Evolutionary conservation across 2,888 invertebrate genomes (phyloP).

Genomic region (Drosophila subsilvestris): DNA sequence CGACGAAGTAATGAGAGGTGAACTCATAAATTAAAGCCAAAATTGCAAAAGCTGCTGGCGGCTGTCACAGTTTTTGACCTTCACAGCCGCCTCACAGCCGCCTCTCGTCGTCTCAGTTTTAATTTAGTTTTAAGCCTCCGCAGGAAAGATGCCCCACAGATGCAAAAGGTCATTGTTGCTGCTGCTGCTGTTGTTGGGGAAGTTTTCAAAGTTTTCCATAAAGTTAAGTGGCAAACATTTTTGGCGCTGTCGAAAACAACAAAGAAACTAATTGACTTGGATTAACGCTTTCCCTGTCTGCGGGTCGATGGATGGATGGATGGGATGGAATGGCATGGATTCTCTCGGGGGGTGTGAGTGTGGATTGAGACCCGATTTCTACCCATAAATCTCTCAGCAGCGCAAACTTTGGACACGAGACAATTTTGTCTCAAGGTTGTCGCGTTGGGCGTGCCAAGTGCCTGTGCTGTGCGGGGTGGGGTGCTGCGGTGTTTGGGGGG

Average conservation of each 20-base stretch:
- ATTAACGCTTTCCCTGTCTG: conserved; percentile 61
- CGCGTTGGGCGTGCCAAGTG: conserved; percentile 18
- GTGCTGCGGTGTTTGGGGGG: not conserved
- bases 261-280: conserved; percentile 80
- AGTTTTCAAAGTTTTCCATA: conserved; percentile 67
- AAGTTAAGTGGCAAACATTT: conserved; percentile 71
- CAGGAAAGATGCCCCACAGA: conserved; percentile 23
- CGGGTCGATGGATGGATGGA: not conserved
- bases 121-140: conserved; percentile 46
- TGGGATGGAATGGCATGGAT: conserved; percentile 13
- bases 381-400: conserved; percentile 67
- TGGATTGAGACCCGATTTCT: conserved; percentile 28
- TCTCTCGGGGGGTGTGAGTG: conserved; percentile 7
- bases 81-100: conserved; percentile 3
- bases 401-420: conserved; percentile 31
- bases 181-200: conserved; percentile 14
- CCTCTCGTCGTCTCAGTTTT: conserved; percentile 14
- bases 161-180: conserved; percentile 57
- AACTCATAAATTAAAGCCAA: conserved; percentile 43
- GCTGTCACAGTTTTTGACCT: conserved; percentile 54
- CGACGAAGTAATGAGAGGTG: conserved; percentile 34
- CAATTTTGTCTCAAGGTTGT: conserved; percentile 63
- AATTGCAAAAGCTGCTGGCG: conserved; percentile 28
- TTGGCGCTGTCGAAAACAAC: conserved; percentile 64
- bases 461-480: not conserved